phyloP scores from a whole-genome alignment of 2,113 vertebrate species.

The Tiliqua scincoides region DNA sequence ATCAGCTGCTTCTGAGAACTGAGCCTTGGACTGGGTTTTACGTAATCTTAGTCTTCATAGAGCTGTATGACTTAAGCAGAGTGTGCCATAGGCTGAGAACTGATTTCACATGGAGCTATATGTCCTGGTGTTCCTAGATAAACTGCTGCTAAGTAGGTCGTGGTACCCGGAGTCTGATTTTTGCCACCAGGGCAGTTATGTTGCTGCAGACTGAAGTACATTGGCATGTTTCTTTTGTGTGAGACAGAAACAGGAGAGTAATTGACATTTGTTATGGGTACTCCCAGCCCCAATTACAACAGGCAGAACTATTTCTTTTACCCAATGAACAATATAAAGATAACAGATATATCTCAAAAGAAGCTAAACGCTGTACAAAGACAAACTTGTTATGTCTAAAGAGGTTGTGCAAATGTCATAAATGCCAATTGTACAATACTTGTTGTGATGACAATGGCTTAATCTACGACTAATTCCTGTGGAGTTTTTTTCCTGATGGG shows the following conservation, averaged over 20 bases:
- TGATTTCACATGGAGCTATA: not conserved
- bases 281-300: not conserved
- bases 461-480: too few relatives aligned
- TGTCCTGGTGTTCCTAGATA: not conserved
- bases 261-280: not conserved
- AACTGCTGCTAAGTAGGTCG: not conserved
- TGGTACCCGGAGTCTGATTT: not conserved
- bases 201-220: not conserved
- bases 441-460: too few relatives aligned
- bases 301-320: too few relatives aligned
- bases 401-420: too few relatives aligned
- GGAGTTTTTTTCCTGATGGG: not conserved
- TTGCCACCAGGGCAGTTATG: not conserved
- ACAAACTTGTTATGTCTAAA: too few relatives aligned
- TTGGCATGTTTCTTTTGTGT: not conserved
- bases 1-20: not conserved
- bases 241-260: not conserved
- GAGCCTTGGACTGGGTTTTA: not conserved
- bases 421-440: too few relatives aligned
- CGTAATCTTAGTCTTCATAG: not conserved
- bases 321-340: too few relatives aligned
- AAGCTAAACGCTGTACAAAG: too few relatives aligned
- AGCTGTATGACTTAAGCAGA: not conserved
- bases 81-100: too few relatives aligned
- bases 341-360: too few relatives aligned